Evolutionary conservation across 2,888 invertebrate species (phyloP).

Genomic region (Maniola hyperantus): DNA sequence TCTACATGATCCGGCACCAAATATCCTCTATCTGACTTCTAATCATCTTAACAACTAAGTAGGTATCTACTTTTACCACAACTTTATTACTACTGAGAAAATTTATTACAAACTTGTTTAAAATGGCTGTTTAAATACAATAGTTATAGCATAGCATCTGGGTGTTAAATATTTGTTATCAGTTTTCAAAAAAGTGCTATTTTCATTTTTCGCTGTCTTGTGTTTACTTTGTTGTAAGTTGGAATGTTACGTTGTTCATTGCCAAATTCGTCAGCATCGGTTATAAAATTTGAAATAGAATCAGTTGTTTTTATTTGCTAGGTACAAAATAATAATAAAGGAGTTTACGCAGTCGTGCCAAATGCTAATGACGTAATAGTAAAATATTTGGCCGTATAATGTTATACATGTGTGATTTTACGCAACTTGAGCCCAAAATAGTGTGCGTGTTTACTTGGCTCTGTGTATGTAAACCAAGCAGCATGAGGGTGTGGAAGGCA

Average conservation of each 20-base stretch:
- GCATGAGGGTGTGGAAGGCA: not conserved
- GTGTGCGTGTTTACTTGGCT: constrained; percentile 7
- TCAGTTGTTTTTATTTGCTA: constrained; percentile 34
- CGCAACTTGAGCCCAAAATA: constrained; percentile 22
- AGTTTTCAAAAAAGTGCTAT: not conserved
- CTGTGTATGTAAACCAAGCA: not conserved
- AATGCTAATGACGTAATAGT: constrained; percentile 30
- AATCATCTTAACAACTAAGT: too few relatives aligned
- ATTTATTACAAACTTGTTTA: too few relatives aligned
- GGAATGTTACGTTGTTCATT: constrained; percentile 17
- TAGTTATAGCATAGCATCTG: too few relatives aligned
- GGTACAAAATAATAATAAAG: constrained; percentile 25
- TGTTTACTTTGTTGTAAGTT: not conserved
- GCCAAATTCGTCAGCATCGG: constrained; percentile 34
- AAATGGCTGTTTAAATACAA: not conserved
- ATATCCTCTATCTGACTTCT: too few relatives aligned
- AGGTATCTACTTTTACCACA: too few relatives aligned
- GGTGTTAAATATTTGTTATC: too few relatives aligned
- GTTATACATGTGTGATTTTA: constrained; percentile 18
- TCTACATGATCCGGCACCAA: too few relatives aligned
- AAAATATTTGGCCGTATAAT: constrained; percentile 34
- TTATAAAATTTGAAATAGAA: constrained; percentile 33
- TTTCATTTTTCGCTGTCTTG: not conserved
- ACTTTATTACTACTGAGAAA: too few relatives aligned
- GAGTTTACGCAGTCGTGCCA: constrained; percentile 37